These are phyloP conservation scores for Pipra filicauda DNA, from an alignment of 2,113 vertebrate species.

Conservation along the genomic window DNA sequence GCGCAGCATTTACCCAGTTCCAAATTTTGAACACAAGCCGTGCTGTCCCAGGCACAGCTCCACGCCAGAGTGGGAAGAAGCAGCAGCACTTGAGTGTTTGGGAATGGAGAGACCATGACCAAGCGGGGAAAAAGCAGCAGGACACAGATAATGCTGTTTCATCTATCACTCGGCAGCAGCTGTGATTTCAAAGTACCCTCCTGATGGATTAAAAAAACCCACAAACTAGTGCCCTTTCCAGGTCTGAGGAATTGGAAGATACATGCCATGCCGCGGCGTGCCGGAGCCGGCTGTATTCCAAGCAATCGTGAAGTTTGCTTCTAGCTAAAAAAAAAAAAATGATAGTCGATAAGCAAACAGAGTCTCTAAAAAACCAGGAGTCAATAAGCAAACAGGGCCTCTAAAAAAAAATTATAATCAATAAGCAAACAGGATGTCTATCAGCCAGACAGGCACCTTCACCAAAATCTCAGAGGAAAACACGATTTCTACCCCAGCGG, in stretches of 20 bases:
- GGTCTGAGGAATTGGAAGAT: not conserved
- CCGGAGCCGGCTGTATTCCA: fast-evolving
- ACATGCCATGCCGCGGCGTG: fast-evolving
- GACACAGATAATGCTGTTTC: not conserved
- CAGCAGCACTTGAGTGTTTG: not conserved
- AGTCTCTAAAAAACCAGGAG: not conserved
- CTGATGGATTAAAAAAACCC: not conserved
- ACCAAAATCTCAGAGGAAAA: not conserved
- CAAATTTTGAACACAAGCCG: not conserved
- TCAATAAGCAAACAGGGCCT: not conserved
- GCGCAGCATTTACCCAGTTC: fast-evolving
- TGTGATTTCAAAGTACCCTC: not conserved
- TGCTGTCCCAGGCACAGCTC: not conserved
- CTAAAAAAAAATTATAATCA: not conserved
- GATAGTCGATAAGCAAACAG: not conserved
- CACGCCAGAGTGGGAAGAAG: not conserved
- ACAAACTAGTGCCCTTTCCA: not conserved
- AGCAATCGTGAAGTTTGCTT: not conserved
- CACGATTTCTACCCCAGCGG: not conserved
- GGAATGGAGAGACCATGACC: not conserved
- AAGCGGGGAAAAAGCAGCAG: not conserved
- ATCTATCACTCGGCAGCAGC: not conserved
- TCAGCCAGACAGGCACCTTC: not conserved
- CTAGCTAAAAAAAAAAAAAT: not conserved
- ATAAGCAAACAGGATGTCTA: not conserved